phyloP scores from a whole-genome alignment of 2,113 vertebrate genomes.

The Gobius niger region DNA sequence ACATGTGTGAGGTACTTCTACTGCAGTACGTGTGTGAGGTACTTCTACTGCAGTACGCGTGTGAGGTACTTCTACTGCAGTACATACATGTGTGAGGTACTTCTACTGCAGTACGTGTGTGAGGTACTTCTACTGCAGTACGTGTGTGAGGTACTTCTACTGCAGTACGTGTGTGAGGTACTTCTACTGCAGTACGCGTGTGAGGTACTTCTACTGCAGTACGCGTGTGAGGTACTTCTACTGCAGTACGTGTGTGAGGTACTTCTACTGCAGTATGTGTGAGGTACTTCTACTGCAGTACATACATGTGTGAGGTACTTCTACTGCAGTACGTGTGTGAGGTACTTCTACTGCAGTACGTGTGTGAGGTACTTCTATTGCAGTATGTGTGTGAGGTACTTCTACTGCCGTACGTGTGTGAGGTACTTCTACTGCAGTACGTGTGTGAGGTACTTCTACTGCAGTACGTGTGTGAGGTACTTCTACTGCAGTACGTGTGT shows the following conservation, averaged over 20 bases:
- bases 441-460: neutral
- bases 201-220: slow-evolving; percentile 44
- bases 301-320: neutral
- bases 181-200: slow-evolving; percentile 21
- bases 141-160: slow-evolving; percentile 63
- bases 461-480: slow-evolving; percentile 57
- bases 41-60: too few species aligned
- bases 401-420: slow-evolving; percentile 42
- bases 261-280: slow-evolving; percentile 70
- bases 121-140: too few species aligned
- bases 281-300: slow-evolving; percentile 44
- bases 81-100: neutral
- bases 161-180: neutral
- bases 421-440: slow-evolving; percentile 38
- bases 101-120: too few species aligned
- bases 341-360: slow-evolving; percentile 29
- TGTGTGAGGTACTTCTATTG: too few species aligned
- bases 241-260: too few species aligned
- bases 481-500: neutral
- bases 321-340: slow-evolving; percentile 47
- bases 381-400: neutral
- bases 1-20: neutral
- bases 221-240: neutral
- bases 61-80: slow-evolving; percentile 49
- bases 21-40: too few species aligned